Evolutionary conservation across 2,797 vertebrate species (phyloP), one percentile per base, ranked within the genome.

Genomic region (Apogon talboti): DNA sequence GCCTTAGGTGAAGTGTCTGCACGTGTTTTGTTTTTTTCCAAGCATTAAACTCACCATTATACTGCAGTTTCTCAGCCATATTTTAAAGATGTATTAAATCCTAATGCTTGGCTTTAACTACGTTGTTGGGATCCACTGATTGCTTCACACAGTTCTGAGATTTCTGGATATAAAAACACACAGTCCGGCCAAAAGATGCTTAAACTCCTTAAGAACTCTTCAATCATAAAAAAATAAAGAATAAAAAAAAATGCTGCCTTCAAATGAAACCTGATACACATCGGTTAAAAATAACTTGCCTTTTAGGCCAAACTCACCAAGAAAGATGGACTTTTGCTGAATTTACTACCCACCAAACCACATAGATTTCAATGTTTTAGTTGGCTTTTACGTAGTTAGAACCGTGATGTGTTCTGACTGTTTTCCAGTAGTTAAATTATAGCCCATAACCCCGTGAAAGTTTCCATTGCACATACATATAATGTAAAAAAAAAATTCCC

Each of bases 71-170:
- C 56, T 78, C 74, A 53, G 44, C 58, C 43, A 48, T 66, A 71
- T 49, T 75, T 73, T 75, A 58, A 69, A 61, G 60, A 15, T 74
- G 40, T 61, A 19, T 76, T 78, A 63, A 76, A 74, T 78, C 55
- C 55, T 28, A 11, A 64, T 44, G n/a, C 18, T 33, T 18, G 11
- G 24, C 42, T 71, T 24, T 72, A 37, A 52, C 24, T 40, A 11
- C 18, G 47, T n/a, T 56, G 50, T 54, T 71, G 6, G 18, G 50
- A 60, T 40, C n/a, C 42, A 0, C 4, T 70, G 68, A 78, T 74
- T 33, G 44, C 68, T 62, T 82, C 57, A 52, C 53, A 79, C 62
- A 62, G 21, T 12, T 18, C 12, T 54, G 46, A 63, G 18, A 54
- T 18, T 46, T 1, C 30, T 65, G 48, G 35, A 49, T 69, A 40